A percentile compares a stretch with the other conserved stretches of the same genome.
Conservation (phyloP, 2,113 vertebrate species). For the Labeo catla region DNA sequence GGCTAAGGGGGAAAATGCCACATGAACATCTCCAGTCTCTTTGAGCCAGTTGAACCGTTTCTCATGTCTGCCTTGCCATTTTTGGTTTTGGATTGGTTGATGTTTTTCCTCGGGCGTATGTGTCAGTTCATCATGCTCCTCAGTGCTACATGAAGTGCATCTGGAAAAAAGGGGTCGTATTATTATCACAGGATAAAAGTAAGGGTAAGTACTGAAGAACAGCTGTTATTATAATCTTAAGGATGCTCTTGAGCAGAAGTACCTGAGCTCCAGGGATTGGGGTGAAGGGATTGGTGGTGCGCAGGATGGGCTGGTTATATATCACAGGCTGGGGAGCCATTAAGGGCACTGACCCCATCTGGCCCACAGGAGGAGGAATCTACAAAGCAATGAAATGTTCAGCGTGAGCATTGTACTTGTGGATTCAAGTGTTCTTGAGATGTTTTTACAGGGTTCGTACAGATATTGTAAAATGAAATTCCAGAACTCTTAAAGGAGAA, state of each 20-base stretch:
- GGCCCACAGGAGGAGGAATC: slow-evolving; percentile 87
- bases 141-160: slow-evolving; percentile 93
- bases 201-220: background rate
- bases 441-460: background rate
- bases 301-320: slow-evolving; percentile 85
- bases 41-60: slow-evolving; percentile 48
- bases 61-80: slow-evolving; percentile 63
- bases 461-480: no score
- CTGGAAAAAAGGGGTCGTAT: slow-evolving; percentile 73
- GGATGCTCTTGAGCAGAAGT: slow-evolving; percentile 28
- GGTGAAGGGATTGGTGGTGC: slow-evolving; percentile 85
- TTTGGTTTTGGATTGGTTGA: slow-evolving; percentile 71
- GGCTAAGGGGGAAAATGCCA: slow-evolving; percentile 46
- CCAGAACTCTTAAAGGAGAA: no score
- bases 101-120: slow-evolving; percentile 59
- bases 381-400: slow-evolving; percentile 52
- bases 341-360: slow-evolving; percentile 83
- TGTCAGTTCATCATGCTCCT: slow-evolving; percentile 62
- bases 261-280: slow-evolving; percentile 86
- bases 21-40: slow-evolving; percentile 57
- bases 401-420: background rate
- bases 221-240: no score
- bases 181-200: slow-evolving; percentile 19
- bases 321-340: slow-evolving; percentile 86
- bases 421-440: background rate